Evolutionary conservation across 2,888 invertebrate species (phyloP), one percentile per base, ranked within the genome.

Genomic region (Drosophila siamana): DNA sequence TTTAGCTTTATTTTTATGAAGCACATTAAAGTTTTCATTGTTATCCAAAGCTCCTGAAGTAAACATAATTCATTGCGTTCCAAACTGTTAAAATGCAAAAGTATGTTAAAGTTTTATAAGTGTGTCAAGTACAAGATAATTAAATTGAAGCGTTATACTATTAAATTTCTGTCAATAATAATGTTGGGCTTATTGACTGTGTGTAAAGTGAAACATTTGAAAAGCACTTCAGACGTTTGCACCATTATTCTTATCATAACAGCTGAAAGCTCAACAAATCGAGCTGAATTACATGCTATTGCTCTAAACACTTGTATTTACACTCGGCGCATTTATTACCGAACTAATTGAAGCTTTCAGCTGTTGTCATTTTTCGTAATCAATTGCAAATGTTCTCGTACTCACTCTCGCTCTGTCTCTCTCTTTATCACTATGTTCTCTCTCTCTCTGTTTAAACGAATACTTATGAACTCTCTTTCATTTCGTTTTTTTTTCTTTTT

Each of bases 401-500:
- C 38, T 43, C 41, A 30, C 52, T 16, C 22, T 52, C 24, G 13
- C 41, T 40, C 36, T 28, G 3, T 28, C 28, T 9, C 28, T 8
- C 9, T 28, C 19, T 19, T n/a, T n/a, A n/a, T n/a, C n/a, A n/a
- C n/a, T n/a, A 24, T 24, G 24, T 24, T 16, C 22, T 55, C 26
- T 16, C 43, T 40, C 36, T 50, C 48, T 56, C 64, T 50, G 11
- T 54, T 33, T 55, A 40, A 38, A 0, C 28, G 8, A 28, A 41
- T 52, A 52, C 40, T 41, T 52, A 48, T 52, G 33, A 30, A 50
- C 61, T 64, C 51, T 60, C 56, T 66, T 60, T 52, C 63, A 36
- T 60, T 48, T 56, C 16, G 30, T 22, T 5, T 26, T 30, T 66
- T 56, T 19, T 38, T 22, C 7, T 26, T 30, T 66, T 47, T 30